A percentile compares a stretch with the other conserved stretches of the same genome.
phyloP scores from a whole-genome alignment of 2,113 vertebrate species.

The Dryoscopus gambensis region DNA sequence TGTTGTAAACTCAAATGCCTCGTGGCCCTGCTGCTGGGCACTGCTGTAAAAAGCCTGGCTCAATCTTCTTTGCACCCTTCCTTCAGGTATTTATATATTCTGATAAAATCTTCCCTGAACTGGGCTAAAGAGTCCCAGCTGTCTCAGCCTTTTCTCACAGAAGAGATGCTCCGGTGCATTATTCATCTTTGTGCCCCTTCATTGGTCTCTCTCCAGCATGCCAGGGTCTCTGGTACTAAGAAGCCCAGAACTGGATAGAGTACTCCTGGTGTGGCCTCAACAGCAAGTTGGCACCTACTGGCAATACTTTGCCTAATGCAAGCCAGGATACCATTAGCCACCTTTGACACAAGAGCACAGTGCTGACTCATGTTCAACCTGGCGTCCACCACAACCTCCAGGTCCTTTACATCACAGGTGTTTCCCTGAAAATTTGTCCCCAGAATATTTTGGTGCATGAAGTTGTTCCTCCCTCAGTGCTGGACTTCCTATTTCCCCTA shows the following conservation, averaged over 20 bases:
- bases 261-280: background rate
- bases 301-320: background rate
- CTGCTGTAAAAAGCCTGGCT: background rate
- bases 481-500: background rate
- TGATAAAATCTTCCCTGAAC: background rate
- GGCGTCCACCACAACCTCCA: fast-evolving
- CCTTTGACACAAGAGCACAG: background rate
- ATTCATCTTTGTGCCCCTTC: background rate
- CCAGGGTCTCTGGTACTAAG: background rate
- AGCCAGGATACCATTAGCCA: background rate
- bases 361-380: background rate
- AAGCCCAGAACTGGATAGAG: background rate
- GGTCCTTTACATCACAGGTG: background rate
- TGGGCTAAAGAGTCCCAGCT: background rate
- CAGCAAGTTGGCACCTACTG: background rate
- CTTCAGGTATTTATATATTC: background rate
- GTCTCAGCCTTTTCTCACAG: background rate
- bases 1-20: background rate
- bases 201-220: background rate
- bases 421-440: fast-evolving
- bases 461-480: background rate
- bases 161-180: background rate
- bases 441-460: background rate
- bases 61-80: background rate
- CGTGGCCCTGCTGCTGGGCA: background rate